Base-by-base conservation (phyloP, 2,888 invertebrate genomes). In the Sphecodes monilicornis region DNA sequence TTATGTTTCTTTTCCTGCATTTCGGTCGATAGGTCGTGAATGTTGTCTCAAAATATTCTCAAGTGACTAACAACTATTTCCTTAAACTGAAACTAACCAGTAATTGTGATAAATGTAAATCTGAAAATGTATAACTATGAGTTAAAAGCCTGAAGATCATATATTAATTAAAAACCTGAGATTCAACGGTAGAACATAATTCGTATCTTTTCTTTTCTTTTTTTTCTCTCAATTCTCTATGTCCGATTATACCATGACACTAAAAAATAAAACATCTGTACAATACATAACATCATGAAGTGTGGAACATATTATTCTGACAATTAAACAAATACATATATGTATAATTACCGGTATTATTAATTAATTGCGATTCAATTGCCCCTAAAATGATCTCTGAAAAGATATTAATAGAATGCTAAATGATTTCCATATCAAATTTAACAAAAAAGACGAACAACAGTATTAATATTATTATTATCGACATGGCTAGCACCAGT, bases 401-500 rank as follows among this genome's bases (percentile, higher is more conserved):
- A 77, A 84, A 60, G 66, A 46, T 77, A 70, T 36, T 66, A 84
- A 78, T 81, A 78, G 68, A 84, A 78, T 43, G 60, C 81, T 78
- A 80, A 74, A 85, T 68, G 71, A 78, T 73, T 57, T 79, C 32
- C 68, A 69, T 85, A 86, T 79, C 86, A 85, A 82, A 86, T 84
- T 72, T 82, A 84, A 81, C 87, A 83, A 86, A 85, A 84, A 76
- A 80, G 50, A 80, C 72, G 80, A 86, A 80, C 66, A 70, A 77
- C 69, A 64, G 26, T 76, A 43, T 78, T 70, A 36, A 79, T 85
- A 74, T 32, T 76, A 46, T 76, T 68, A 41, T 80, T 83, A 76
- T 66, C 36, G 11, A 18, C 82, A 74, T 79, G 85, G 95, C 95
- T 97, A 98, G 98, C 98, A 99, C 99, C 99, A 99, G 95, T 99